Evolutionary conservation across 2,797 vertebrate species (phyloP), one percentile per base, ranked within the genome.

Genomic region (Melopsittacus undulatus): DNA sequence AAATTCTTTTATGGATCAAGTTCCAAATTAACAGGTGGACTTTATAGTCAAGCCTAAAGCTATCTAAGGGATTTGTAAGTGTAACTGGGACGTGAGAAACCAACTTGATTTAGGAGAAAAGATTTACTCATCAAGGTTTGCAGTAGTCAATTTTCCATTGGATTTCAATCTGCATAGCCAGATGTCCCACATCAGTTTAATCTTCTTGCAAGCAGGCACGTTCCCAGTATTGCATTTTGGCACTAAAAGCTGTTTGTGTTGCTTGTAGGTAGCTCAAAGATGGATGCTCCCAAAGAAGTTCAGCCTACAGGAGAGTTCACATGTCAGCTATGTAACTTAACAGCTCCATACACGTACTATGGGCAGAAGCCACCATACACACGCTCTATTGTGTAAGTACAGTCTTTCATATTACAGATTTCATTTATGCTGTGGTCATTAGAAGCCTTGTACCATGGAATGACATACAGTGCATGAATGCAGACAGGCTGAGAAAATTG

Each of bases 311-410:
- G 97, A 36, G 75, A 96, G 45, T 99, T 99, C 81, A 95, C 89
- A 1, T 99, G 98, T 77, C 97, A 98, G 42, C 85, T 98, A 5
- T 99, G 99, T 91, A 97, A 96, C 66, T 92, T 99, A 69, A 96
- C 95, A 7, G 97, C 96, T 48, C 98, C 98, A 0, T 99, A 98
- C 72, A 98, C 88, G 2, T 99, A 99, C 78, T 97, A 98, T 61
- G 99, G 99, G 9, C 98, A 98, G 96, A 99, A 98, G 85, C 99
- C 99, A 36, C 99, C 99, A 5, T 97, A 98, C 92, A 97, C 98
- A 40, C 95, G 92, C 93, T 98, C 97, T 2, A 94, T 99, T 42
- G 88, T 98, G 99, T 99, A 97, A 99, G 99, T 99, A 88, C 29
- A 27, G 29, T n/a, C 27, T 80, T 61, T 63, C 29, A 16, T 52